Conservation (phyloP, 2,797 vertebrate species). For the Mustela erminea region DNA sequence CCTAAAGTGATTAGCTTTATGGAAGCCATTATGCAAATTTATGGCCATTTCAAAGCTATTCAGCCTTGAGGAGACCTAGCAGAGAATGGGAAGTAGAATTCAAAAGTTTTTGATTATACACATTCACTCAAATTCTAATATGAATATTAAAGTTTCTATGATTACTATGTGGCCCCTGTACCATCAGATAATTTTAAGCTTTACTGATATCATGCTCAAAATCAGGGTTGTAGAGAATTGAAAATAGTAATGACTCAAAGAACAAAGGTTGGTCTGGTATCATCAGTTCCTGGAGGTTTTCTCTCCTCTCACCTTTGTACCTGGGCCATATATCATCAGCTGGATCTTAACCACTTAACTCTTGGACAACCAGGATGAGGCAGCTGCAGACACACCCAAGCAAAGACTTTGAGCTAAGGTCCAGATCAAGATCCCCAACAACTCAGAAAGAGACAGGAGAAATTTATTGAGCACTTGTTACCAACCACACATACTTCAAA, state of each 20-base stretch:
- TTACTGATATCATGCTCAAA: not conserved
- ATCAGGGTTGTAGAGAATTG: not conserved
- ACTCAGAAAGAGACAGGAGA: not conserved
- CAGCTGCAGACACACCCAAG: not conserved
- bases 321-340: not conserved
- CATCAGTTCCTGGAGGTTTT: not conserved
- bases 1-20: constrained; percentile 60
- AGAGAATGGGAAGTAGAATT: constrained; percentile 6
- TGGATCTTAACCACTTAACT: not conserved
- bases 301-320: not conserved
- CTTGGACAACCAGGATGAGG: not conserved
- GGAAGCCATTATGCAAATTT: constrained; percentile 52
- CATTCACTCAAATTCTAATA: constrained; percentile 13
- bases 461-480: not conserved
- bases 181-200: not conserved
- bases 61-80: constrained; percentile 52
- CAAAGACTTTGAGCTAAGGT: not conserved
- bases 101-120: constrained; percentile 49
- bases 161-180: not conserved
- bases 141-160: constrained; percentile 39
- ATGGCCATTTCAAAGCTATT: constrained; percentile 56
- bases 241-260: not conserved
- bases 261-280: not conserved
- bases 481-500: not conserved
- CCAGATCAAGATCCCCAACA: not conserved